phyloP scores from a whole-genome alignment of 2,797 vertebrate species.

The Astyanax mexicanus region DNA sequence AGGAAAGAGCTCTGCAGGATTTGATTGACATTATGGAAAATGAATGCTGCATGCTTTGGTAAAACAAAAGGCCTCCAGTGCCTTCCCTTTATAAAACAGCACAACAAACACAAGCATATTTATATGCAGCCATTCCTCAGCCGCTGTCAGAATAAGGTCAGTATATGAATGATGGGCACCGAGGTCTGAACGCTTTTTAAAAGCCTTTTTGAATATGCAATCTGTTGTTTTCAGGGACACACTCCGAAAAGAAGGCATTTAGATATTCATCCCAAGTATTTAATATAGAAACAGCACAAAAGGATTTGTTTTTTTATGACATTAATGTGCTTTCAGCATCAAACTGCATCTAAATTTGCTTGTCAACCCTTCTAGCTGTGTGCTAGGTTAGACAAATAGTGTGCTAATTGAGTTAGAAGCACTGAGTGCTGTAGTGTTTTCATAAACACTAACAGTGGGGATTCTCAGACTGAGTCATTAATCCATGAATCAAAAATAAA shows the following conservation, averaged over 20 bases:
- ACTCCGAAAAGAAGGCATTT: not conserved
- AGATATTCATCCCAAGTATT: not conserved
- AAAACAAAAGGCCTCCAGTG: not conserved
- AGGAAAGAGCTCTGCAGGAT: not conserved
- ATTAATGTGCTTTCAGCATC: not conserved
- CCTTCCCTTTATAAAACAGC: not conserved
- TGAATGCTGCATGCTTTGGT: not conserved
- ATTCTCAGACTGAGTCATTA: no score
- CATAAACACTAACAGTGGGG: no score
- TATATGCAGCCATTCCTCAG: constrained; percentile 5
- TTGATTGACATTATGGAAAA: constrained; percentile 3
- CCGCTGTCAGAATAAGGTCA: constrained; percentile 25
- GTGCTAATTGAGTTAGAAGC: no score
- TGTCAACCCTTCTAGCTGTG: not conserved
- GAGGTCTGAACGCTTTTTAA: not conserved
- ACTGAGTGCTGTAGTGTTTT: not conserved
- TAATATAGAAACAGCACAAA: not conserved
- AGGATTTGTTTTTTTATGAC: not conserved
- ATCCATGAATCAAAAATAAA: no score
- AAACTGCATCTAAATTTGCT: not conserved
- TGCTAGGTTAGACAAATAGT: not conserved
- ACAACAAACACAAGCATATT: not conserved
- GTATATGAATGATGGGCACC: constrained; percentile 19
- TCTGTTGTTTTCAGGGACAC: not conserved
- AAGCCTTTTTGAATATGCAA: constrained; percentile 17